phyloP scores from a whole-genome alignment of 2,888 invertebrate genomes.

The Chaetogeoica ovagalla region DNA sequence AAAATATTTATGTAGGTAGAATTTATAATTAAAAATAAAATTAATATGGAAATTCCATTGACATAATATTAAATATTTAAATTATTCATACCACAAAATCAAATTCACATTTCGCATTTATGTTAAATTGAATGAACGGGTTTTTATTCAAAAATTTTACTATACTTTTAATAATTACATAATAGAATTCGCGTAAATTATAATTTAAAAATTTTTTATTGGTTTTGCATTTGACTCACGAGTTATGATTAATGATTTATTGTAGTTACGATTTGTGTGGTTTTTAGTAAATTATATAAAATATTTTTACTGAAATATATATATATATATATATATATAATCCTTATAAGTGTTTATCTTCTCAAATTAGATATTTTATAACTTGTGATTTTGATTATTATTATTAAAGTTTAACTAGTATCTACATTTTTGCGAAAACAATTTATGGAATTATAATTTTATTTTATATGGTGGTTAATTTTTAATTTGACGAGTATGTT shows the following conservation, averaged over 20 bases:
- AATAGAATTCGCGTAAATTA: too few species aligned
- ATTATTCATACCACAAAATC: too few species aligned
- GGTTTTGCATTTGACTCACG: neutral
- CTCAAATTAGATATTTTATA: neutral
- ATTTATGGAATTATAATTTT: neutral
- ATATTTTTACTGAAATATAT: neutral
- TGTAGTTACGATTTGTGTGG: neutral
- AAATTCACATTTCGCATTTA: too few species aligned
- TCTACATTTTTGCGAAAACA: neutral
- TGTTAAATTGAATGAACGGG: too few species aligned
- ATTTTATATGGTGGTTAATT: neutral
- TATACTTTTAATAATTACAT: too few species aligned
- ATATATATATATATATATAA: neutral
- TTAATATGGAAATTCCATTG: too few species aligned
- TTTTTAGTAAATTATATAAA: neutral
- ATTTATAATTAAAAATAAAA: too few species aligned
- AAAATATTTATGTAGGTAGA: too few species aligned
- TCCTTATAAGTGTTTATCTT: neutral
- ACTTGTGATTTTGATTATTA: conserved; percentile 1
- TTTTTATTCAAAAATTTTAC: too few species aligned
- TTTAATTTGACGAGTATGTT: neutral
- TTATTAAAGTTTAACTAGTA: neutral
- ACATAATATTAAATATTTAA: too few species aligned
- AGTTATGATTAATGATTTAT: neutral
- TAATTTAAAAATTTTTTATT: neutral